Base-by-base conservation (phyloP, 1,140 invertebrate genomes). In the Drosophila watanabei region DNA sequence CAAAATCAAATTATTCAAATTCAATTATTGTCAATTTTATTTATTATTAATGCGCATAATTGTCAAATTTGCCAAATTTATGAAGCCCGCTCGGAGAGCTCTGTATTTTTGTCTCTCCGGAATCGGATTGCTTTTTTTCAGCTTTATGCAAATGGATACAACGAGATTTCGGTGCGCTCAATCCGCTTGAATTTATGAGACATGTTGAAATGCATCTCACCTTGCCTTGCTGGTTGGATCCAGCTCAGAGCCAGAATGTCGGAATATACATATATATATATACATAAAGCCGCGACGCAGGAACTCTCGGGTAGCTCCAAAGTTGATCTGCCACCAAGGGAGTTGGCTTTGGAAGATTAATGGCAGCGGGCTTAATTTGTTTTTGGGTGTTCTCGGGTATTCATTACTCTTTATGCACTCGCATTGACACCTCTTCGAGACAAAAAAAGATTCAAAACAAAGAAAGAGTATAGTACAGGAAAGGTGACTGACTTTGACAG, bases 11-110 rank as follows among this genome's bases (percentile, higher is more conserved):
- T 85, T 82, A 85, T 91, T 89, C 85, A 92, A 92, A 85, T 92
- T 83, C 82, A 92, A 92, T 92, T 92, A 84, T 92, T 92, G 90
- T 92, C 90, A 92, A 92, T 92, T 92, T 92, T 92, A 92, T 92
- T 92, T 92, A 92, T 92, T 92, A 92, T 87, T 92, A 90, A 92
- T 90, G 86, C 82, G 87, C 90, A 92, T 92, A 92, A 92, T 92
- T 92, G 90, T 92, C 90, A 92, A 90, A 92, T 92, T 92, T 92
- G 90, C 49, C 85, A 92, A 92, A 92, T 92, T 92, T 92, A 92
- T 90, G 86, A 86, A 86, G 71, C 75, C 79, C 64, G 32, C n/a
- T n/a, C 59, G 28, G 39, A 51, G 49, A 51, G 49, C 51, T 32
- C 52, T 35, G 16, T 61, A 35, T 68, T 45, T 75, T 24, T 41